Conservation (phyloP, 2,113 vertebrate species). For the Eubucco bourcierii region DNA sequence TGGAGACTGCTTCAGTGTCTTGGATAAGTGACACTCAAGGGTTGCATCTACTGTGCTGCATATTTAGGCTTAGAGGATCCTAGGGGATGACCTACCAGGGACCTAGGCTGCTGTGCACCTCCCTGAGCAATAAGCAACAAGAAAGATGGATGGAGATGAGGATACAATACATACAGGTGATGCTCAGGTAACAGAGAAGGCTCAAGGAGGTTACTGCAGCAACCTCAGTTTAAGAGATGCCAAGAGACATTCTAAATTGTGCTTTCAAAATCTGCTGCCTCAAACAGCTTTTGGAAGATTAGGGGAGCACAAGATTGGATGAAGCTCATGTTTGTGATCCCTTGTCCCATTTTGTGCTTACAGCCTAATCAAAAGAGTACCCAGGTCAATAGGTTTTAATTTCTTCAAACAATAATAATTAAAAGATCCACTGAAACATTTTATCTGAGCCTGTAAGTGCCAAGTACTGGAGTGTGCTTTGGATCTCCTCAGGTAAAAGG, state of each 20-base stretch:
- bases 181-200: background rate
- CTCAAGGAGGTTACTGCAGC: background rate
- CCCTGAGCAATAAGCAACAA: background rate
- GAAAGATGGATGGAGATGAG: background rate
- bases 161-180: fast-evolving
- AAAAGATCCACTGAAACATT: background rate
- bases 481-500: background rate
- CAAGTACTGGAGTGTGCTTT: fast-evolving
- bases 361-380: slow-evolving; percentile 2
- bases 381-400: slow-evolving; percentile 39
- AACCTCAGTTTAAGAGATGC: background rate
- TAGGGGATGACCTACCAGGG: too few species aligned
- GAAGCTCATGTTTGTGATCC: background rate
- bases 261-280: background rate
- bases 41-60: fast-evolving
- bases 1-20: background rate
- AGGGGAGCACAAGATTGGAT: background rate
- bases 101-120: background rate
- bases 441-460: background rate
- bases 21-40: background rate
- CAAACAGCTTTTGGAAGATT: slow-evolving; percentile 16
- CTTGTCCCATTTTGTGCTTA: background rate
- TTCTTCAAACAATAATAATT: background rate
- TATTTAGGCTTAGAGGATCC: background rate
- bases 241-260: background rate